Conservation (phyloP, 2,797 vertebrate genomes). For the Myotis planiceps region DNA sequence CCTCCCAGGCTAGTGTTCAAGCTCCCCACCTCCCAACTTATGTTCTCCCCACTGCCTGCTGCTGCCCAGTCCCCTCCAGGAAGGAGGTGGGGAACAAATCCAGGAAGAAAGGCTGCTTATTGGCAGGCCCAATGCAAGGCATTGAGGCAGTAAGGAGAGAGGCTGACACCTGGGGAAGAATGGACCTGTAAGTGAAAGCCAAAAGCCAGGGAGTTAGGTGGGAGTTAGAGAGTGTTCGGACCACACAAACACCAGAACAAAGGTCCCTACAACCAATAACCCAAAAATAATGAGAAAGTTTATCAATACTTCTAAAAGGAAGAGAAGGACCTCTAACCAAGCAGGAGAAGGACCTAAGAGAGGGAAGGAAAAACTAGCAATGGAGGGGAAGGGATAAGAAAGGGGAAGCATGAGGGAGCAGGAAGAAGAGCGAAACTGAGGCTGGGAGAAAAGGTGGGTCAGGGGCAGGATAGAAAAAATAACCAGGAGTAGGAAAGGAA, state of each 20-base stretch:
- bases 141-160: background rate
- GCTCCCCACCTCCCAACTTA: background rate
- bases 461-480: background rate
- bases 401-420: background rate
- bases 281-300: background rate
- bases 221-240: background rate
- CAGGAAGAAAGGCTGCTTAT: background rate
- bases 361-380: background rate
- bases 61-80: background rate
- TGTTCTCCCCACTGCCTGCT: background rate
- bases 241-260: background rate
- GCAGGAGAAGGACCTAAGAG: background rate
- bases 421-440: background rate
- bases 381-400: background rate
- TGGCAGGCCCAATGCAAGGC: background rate
- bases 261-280: background rate
- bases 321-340: constrained; percentile 34
- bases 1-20: background rate
- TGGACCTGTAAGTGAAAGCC: background rate
- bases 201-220: background rate
- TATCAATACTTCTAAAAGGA: background rate
- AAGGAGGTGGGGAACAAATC: background rate
- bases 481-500: background rate
- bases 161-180: background rate
- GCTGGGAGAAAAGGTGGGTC: background rate